These are phyloP conservation scores for Brachionus calyciflorus DNA, from an alignment of 1,140 invertebrate genomes.

Conservation along the genomic window DNA sequence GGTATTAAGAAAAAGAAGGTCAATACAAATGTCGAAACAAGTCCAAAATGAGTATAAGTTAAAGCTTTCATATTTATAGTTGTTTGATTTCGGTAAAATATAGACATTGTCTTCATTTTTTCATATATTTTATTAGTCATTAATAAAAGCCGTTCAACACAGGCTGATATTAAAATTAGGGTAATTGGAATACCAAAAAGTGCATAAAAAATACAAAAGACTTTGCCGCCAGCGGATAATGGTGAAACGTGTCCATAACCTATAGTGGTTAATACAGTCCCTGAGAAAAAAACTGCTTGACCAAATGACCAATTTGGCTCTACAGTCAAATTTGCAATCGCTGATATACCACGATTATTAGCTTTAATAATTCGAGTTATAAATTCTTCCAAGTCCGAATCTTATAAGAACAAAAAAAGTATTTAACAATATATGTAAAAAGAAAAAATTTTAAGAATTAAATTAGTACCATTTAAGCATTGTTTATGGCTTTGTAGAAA, in stretches of 20 bases:
- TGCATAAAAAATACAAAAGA: constrained; percentile 61
- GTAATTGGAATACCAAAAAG: constrained; percentile 71
- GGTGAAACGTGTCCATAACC: constrained; percentile 66
- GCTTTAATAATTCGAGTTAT: constrained; percentile 71
- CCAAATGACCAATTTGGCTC: constrained; percentile 70
- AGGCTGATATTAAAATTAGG: constrained; percentile 96
- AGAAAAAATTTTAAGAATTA: constrained; percentile 47
- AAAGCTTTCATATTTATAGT: constrained; percentile 47
- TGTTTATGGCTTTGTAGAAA: constrained; percentile 66
- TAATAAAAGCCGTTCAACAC: constrained; percentile 89
- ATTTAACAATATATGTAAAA: not conserved
- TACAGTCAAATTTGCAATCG: constrained; percentile 68
- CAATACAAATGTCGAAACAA: constrained; percentile 44
- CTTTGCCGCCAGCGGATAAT: constrained; percentile 55
- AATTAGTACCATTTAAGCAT: constrained; percentile 69
- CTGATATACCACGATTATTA: constrained; percentile 73
- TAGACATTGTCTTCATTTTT: constrained; percentile 66
- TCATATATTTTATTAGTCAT: constrained; percentile 75
- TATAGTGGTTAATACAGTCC: constrained; percentile 95
- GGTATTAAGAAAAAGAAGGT: constrained; percentile 28
- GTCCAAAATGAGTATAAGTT: constrained; percentile 46
- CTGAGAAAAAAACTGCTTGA: constrained; percentile 96
- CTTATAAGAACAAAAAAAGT: constrained; percentile 58
- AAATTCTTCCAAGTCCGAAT: constrained; percentile 71
- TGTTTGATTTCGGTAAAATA: constrained; percentile 22